Evolutionary conservation across 2,797 vertebrate species (phyloP).

Genomic region (Xyrichtys novacula): DNA sequence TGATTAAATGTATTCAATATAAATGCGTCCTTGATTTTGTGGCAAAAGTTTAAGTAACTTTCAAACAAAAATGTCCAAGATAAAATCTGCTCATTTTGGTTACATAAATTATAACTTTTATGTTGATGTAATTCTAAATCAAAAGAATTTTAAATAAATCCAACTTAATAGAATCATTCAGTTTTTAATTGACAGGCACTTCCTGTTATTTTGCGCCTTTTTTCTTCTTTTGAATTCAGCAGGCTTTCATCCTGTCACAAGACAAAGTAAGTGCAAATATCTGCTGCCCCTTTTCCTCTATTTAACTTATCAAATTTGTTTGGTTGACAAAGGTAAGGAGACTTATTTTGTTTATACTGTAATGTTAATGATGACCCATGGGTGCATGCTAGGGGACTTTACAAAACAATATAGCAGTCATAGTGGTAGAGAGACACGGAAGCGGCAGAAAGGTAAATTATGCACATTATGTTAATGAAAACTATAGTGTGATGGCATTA

Average conservation of each 20-base stretch:
- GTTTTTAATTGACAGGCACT: not conserved
- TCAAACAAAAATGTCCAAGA: not conserved
- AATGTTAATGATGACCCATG: too few relatives aligned
- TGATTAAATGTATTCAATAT: not conserved
- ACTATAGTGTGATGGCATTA: too few relatives aligned
- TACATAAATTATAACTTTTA: not conserved
- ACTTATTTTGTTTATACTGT: too few relatives aligned
- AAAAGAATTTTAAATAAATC: not conserved
- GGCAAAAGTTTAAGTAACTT: not conserved
- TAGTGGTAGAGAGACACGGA: too few relatives aligned
- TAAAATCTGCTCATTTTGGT: not conserved
- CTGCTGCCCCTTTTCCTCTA: too few relatives aligned
- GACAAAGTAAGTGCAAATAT: not conserved
- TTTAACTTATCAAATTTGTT: too few relatives aligned
- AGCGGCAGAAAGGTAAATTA: too few relatives aligned
- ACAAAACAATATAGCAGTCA: too few relatives aligned
- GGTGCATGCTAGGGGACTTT: too few relatives aligned
- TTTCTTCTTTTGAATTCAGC: not conserved
- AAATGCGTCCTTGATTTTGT: not conserved
- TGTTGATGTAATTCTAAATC: not conserved
- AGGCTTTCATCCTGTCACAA: not conserved
- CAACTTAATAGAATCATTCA: not conserved
- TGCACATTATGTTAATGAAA: too few relatives aligned
- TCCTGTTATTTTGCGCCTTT: not conserved
- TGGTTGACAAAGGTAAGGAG: too few relatives aligned